A percentile compares a stretch with the other conserved stretches of the same genome.
Evolutionary conservation across 2,888 invertebrate genomes (phyloP).

Genomic region (Mayetiola destructor): DNA sequence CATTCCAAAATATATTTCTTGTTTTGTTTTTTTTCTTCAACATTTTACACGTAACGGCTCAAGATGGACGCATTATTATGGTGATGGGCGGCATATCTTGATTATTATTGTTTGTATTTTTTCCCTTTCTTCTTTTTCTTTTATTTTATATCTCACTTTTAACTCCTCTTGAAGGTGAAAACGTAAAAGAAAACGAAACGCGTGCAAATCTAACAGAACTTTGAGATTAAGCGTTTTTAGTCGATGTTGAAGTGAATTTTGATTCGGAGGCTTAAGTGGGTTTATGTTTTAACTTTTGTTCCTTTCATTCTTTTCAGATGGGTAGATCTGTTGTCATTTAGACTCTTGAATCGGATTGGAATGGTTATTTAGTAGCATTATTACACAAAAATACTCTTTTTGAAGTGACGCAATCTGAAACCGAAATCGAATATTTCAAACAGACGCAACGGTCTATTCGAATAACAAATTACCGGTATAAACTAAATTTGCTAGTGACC

Average conservation of each 20-base stretch:
- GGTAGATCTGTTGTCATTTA: not conserved
- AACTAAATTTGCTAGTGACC: too few species aligned
- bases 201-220: slow-evolving; percentile 2
- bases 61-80: too few species aligned
- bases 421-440: too few species aligned
- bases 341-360: too few species aligned
- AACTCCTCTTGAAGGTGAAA: not conserved
- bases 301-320: not conserved
- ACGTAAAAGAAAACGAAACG: not conserved
- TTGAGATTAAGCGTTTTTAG: slow-evolving; percentile 1
- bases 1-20: slow-evolving; percentile 1
- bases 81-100: too few species aligned
- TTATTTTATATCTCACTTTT: not conserved
- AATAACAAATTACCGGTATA: too few species aligned
- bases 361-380: too few species aligned
- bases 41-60: too few species aligned
- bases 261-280: slow-evolving; percentile 12
- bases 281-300: slow-evolving; percentile 4
- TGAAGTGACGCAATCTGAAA: too few species aligned
- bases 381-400: too few species aligned
- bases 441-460: too few species aligned
- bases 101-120: too few species aligned
- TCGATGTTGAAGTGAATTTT: slow-evolving; percentile 13
- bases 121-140: not conserved
- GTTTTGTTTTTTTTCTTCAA: not conserved